Percentiles rank a stretch among this genome's conserved stretches.
Evolutionary conservation across 2,888 invertebrate genomes (phyloP).

Genomic region (Balanococcus diminutus): DNA sequence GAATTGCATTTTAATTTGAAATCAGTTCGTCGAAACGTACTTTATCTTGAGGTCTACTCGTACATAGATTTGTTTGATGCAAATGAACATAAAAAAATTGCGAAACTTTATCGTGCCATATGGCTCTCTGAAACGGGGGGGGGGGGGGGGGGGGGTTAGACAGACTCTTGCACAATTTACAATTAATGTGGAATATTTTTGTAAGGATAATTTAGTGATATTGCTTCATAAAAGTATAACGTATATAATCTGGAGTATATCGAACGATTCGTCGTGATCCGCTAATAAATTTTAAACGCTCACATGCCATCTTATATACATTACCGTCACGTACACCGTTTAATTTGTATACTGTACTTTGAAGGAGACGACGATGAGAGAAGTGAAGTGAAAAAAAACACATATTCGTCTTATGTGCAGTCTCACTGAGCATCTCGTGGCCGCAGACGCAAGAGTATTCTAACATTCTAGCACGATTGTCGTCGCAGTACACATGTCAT

Average conservation of each 20-base stretch:
- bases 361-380: neutral
- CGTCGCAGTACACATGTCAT: conserved; percentile 28
- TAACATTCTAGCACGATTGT: conserved; percentile 32
- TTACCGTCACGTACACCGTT: conserved; percentile 20
- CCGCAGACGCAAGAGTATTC: too few species aligned
- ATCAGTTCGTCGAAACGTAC: neutral
- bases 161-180: neutral
- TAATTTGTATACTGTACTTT: neutral
- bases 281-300: conserved; percentile 4
- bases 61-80: neutral
- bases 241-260: neutral
- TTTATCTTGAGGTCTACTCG: neutral
- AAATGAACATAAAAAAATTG: neutral
- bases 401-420: neutral
- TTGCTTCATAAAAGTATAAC: neutral
- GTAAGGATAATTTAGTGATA: neutral
- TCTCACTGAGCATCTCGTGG: neutral
- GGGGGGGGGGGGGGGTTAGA: too few species aligned
- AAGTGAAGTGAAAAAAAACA: neutral
- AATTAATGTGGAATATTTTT: neutral
- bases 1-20: neutral
- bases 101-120: neutral
- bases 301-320: neutral
- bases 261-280: neutral
- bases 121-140: too few species aligned